Base-by-base conservation (phyloP, 2,113 vertebrate species). In the Lepus americanus region DNA sequence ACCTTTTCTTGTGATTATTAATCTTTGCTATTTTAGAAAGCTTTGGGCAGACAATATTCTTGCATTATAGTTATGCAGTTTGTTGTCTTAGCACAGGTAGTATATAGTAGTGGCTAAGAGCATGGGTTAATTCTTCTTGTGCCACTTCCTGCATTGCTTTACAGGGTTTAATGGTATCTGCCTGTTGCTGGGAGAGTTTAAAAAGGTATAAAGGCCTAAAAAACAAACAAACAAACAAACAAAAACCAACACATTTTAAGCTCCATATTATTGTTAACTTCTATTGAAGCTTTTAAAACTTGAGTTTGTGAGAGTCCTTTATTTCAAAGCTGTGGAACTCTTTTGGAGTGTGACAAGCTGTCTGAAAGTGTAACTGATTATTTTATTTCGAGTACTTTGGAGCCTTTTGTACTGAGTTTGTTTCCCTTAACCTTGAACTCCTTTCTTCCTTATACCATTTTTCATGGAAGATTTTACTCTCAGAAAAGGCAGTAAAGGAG, bases 391-490 rank as follows among this genome's bases (percentile, higher is more conserved):
- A 87, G 12, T 49, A 31, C 17, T 90, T 93, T 76, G 4, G 4
- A 89, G 44, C 5, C 23, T 81, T 95, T 36, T 66, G 51, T 55
- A 31, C 49, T 94, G 12, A 6, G 10, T 90, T 33, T 85, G 73
- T 55, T 94, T 95, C 64, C 39, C 8, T 92, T 96, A 25, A 84
- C 59, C 27, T 83, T 84, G 55, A 20, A 39, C 55, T 87, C 55
- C 33, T 87, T 83, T 86, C 59, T 72, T 81, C 8, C 66, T 83
- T 61, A 69, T 33, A 89, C 44, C 7, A 9, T 27, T 87, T 76
- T 67, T 76, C 61, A 63, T 87, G 70, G 80, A 81, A 93, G 51
- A 92, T 80, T 94, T 79, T 64, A 51, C 27, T 90, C 70, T 33
- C 20, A 51, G 39, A 36, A 33, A 87, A 96, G 80, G 78, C 23